phyloP scores from a whole-genome alignment of 2,113 vertebrate species.

The Halichoeres trimaculatus region DNA sequence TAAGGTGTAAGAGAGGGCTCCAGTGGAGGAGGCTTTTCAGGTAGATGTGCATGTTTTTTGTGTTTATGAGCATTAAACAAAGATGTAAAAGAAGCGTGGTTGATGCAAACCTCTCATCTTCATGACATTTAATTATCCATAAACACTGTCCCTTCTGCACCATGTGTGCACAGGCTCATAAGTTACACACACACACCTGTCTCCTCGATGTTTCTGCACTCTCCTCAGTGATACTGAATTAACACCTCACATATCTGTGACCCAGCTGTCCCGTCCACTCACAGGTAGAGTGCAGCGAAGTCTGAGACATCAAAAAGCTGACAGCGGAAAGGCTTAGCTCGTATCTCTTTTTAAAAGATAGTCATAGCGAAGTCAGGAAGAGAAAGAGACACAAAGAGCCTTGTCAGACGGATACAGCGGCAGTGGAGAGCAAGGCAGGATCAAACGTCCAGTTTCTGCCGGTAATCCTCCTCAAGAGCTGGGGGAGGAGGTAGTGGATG shows the following conservation, averaged over 20 bases:
- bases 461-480: slow-evolving; percentile 72
- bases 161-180: slow-evolving; percentile 40
- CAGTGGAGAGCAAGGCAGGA: slow-evolving; percentile 61
- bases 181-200: slow-evolving; percentile 53
- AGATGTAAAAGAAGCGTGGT: slow-evolving; percentile 9
- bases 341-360: slow-evolving; percentile 47
- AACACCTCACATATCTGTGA: slow-evolving; percentile 54
- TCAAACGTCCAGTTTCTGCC: slow-evolving; percentile 73
- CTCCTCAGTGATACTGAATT: slow-evolving; percentile 52
- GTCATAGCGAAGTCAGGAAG: slow-evolving; percentile 31
- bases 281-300: slow-evolving; percentile 40
- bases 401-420: slow-evolving; percentile 67
- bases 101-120: slow-evolving; percentile 40
- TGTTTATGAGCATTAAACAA: slow-evolving; percentile 22
- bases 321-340: slow-evolving; percentile 38
- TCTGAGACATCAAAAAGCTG: slow-evolving; percentile 53
- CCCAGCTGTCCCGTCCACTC: slow-evolving; percentile 40
- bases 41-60: slow-evolving; percentile 25
- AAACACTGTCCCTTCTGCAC: slow-evolving; percentile 29
- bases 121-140: slow-evolving; percentile 56
- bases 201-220: slow-evolving; percentile 32
- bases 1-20: slow-evolving; percentile 30
- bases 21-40: neutral
- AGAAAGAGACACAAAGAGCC: slow-evolving; percentile 54
- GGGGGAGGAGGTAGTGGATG: slow-evolving; percentile 6